A percentile compares a stretch with the other conserved stretches of the same genome.
Evolutionary conservation across 1,140 invertebrate species (phyloP).

Genomic region (Papilio glaucus): DNA sequence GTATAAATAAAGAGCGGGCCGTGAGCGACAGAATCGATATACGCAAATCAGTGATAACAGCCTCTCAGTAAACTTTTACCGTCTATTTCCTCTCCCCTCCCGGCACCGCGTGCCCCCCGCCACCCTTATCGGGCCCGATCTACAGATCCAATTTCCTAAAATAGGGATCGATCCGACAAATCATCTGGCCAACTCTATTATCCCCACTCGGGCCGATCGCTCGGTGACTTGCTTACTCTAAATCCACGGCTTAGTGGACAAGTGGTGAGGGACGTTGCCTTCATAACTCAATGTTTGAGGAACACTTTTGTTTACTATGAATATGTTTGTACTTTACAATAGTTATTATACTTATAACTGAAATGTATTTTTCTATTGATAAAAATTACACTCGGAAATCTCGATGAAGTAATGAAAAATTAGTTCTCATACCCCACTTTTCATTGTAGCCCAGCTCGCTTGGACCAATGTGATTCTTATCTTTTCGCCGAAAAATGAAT

Average conservation of each 20-base stretch:
- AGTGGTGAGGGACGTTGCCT: background rate
- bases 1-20: conserved; percentile 58
- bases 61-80: conserved; percentile 63
- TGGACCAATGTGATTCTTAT: too few species aligned
- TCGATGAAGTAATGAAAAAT: too few species aligned
- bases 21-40: conserved; percentile 64
- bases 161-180: conserved; percentile 83
- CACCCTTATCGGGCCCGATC: conserved; percentile 66
- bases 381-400: too few species aligned
- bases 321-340: background rate
- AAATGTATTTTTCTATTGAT: too few species aligned
- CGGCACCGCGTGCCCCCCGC: conserved; percentile 41
- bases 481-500: too few species aligned
- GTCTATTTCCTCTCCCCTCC: conserved; percentile 50
- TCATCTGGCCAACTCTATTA: conserved; percentile 81
- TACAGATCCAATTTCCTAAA: conserved; percentile 84
- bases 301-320: background rate
- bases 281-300: background rate
- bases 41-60: conserved; percentile 77
- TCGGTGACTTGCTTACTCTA: conserved; percentile 52
- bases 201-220: conserved; percentile 55
- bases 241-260: conserved; percentile 29
- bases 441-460: too few species aligned
- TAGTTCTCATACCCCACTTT: too few species aligned
- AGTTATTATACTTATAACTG: too few species aligned